Evolutionary conservation across 2,888 invertebrate genomes (phyloP), one percentile per base, ranked within the genome.

Genomic region (Melanophora roralis): DNA sequence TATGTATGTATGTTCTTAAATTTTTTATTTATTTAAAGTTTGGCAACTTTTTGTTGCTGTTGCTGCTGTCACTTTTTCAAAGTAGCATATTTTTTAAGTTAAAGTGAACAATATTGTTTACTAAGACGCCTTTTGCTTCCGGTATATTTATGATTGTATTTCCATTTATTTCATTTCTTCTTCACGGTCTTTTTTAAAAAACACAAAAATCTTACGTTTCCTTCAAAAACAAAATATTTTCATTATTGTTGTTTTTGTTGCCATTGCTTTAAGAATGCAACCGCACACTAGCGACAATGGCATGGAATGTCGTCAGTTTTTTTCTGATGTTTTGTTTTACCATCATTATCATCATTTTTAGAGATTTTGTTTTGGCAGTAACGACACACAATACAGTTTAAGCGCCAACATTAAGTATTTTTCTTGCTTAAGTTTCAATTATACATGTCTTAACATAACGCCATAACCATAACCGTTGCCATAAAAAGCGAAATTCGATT

Each of bases 71-170:
- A 67, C 19, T 59, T 74, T 65, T 38, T 19, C 65, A 57, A 74
- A 72, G 72, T 53, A 64, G 62, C 72, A 53, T 72, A 53, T 72
- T 34, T 21, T 27, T 43, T 62, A 72, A 62, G 2, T 53, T 53
- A 72, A 72, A 72, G n/a, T 53, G 62, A 72, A 72, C 72, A 72
- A 72, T 72, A 72, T 64, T 62, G 32, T 68, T 57, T 43, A 38
- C 12, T 11, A 23, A 67, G 73, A 78, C 73, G 78, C 60, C 78
- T 78, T 74, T 60, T 65, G 79, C 79, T 79, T 79, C 79, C 79
- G 75, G 69, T 75, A 75, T 75, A 65, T 79, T 74, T 78, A 69
- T 69, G 40, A 64, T 21, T 59, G 40, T 16, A 49, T 34, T 69
- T 47, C 9, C 19, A 36, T 45, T 21, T 14, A 9, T 36, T 40